Percentiles rank a stretch among this genome's conserved stretches.
These are phyloP conservation scores for Caiman crocodilus DNA, from an alignment of 2,797 vertebrate genomes.

Conservation along the genomic window DNA sequence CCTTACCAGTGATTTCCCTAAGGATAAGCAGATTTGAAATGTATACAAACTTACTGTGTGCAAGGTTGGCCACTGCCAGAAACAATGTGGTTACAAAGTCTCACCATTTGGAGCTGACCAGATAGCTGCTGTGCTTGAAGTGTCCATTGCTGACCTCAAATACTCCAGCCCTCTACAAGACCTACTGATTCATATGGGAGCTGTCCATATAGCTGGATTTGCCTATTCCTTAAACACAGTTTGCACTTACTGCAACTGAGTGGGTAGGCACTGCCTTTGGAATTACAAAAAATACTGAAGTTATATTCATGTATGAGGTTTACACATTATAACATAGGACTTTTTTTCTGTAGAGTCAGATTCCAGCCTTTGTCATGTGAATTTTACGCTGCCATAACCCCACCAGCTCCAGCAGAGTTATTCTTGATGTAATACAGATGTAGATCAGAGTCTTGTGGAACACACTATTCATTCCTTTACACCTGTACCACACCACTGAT, in stretches of 20 bases:
- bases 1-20: not conserved
- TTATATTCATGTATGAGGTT: not conserved
- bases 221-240: not conserved
- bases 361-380: not conserved
- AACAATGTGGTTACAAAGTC: not conserved
- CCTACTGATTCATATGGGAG: not conserved
- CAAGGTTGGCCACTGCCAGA: not conserved
- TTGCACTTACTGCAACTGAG: not conserved
- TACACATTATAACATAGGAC: not conserved
- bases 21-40: not conserved
- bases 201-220: not conserved
- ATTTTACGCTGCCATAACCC: not conserved
- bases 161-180: not conserved
- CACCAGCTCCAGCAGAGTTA: not conserved
- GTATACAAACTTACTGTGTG: not conserved
- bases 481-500: not conserved
- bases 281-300: not conserved
- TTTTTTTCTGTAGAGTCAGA: not conserved
- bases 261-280: not conserved
- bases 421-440: not conserved
- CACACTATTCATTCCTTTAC: no score
- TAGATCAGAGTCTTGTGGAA: not conserved
- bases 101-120: not conserved
- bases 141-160: not conserved
- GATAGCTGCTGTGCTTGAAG: not conserved